Evolutionary conservation across 1,140 invertebrate species (phyloP), one percentile per base, ranked within the genome.

Genomic region (Streblospio benedicti): DNA sequence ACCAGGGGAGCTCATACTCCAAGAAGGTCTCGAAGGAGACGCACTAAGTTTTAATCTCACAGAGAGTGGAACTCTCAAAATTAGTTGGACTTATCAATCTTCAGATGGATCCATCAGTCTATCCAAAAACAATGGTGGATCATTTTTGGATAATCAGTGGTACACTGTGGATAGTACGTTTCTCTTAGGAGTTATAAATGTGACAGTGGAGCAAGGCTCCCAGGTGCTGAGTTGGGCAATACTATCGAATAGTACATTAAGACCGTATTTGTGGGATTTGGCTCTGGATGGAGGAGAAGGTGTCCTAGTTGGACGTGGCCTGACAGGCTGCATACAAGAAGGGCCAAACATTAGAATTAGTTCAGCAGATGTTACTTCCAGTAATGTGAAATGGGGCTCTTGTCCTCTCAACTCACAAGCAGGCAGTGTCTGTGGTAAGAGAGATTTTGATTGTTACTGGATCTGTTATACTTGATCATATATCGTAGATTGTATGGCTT

Each of bases 291-390:
- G 78, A 68, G 73, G 82, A 54, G 78, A 84, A 45, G 75, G 90
- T 63, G 83, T 86, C 61, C 30, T 25, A 33, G 83, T 91, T 58
- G 89, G 89, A 28, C 47, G 58, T 5, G 86, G 86, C 59, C 91
- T 89, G 78, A 84, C 82, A 66, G 90, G 89, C 56, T 92, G 90
- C 71, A 83, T 92, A 30, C 81, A 88, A 57, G 86, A 91, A 81
- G 89, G 89, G 16, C 88, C 88, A 4, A 85, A 86, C 54, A 81
- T 91, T 20, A 82, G 87, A 61, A 89, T 92, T 71, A 85, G 83
- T 16, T 81, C 81, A 44, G 73, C 82, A 41, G 63, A 61, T n/a
- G 79, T 83, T 31, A 75, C 81, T 51, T 79, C 83, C 30, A 81
- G 83, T 65, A 86, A 85, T 69, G 87, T 87, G 2, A 71, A 82